Conservation (phyloP, 1,140 invertebrate species). For the Cecropterus lyciades region DNA sequence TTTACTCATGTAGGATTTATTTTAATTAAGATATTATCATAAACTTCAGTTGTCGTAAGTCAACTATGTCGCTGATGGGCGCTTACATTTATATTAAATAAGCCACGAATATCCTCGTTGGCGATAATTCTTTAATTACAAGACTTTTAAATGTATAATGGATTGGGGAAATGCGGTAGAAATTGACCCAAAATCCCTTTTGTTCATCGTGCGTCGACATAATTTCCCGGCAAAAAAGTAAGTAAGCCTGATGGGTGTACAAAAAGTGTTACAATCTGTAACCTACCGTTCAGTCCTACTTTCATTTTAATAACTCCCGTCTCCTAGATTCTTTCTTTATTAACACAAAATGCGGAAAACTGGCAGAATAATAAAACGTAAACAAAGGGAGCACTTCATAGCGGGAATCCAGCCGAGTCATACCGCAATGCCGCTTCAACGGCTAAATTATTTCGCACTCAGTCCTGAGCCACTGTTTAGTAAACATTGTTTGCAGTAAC, state of each 20-base stretch:
- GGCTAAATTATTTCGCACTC: constrained; percentile 30
- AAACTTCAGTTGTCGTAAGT: too few relatives aligned
- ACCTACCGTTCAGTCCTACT: constrained; percentile 35
- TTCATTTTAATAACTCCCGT: constrained; percentile 40
- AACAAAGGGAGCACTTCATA: constrained; percentile 40
- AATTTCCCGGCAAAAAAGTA: not conserved
- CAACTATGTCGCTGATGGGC: too few relatives aligned
- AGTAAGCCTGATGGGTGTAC: not conserved
- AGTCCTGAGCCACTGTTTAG: constrained; percentile 3
- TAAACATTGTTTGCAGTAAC: constrained; percentile 14
- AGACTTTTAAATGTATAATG: not conserved
- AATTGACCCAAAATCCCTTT: not conserved
- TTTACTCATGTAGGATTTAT: too few relatives aligned
- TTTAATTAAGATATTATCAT: too few relatives aligned
- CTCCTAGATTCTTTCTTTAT: constrained; percentile 41
- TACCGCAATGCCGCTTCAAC: constrained; percentile 32
- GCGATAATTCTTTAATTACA: too few relatives aligned
- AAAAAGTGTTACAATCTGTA: constrained; percentile 24
- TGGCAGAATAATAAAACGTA: constrained; percentile 41
- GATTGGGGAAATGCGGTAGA: constrained; percentile 2
- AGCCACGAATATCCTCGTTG: too few relatives aligned
- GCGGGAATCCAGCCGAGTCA: constrained; percentile 38
- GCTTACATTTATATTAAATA: too few relatives aligned
- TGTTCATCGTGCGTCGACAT: not conserved
- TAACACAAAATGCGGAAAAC: constrained; percentile 41